These are phyloP conservation scores for Microctonus brassicae DNA, from an alignment of 2,888 invertebrate species.

Conservation along the genomic window DNA sequence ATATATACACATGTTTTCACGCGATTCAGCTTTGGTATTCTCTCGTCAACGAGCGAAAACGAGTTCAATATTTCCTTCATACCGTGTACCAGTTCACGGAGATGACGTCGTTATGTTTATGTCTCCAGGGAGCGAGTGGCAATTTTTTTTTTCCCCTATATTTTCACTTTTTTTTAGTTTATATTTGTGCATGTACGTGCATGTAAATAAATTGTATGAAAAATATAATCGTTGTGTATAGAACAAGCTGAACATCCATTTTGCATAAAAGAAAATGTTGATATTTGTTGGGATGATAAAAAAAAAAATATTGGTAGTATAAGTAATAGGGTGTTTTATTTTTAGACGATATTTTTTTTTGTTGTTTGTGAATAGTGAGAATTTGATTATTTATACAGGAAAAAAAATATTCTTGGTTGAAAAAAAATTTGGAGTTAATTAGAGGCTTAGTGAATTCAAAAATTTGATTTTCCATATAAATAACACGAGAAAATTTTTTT, in stretches of 20 bases:
- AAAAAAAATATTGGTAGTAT: background rate
- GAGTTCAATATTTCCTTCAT: slow-evolving; percentile 65
- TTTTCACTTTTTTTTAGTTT: background rate
- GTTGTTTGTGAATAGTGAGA: too few species aligned
- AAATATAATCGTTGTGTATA: background rate
- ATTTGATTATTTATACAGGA: too few species aligned
- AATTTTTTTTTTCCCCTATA: background rate
- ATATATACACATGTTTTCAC: background rate
- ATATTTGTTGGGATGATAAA: background rate
- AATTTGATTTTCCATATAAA: too few species aligned
- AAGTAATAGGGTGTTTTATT: too few species aligned
- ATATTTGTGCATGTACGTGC: background rate
- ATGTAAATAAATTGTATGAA: background rate
- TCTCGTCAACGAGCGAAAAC: slow-evolving; percentile 32
- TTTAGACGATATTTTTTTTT: too few species aligned
- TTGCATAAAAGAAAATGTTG: background rate
- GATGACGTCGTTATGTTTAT: slow-evolving; percentile 56
- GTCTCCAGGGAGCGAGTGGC: slow-evolving; percentile 18
- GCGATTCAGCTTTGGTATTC: slow-evolving; percentile 37
- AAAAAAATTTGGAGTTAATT: too few species aligned
- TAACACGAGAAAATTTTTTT: too few species aligned
- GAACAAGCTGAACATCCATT: background rate
- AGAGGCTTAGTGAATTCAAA: too few species aligned
- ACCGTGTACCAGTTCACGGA: slow-evolving; percentile 37
- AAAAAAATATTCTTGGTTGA: too few species aligned